Conservation (phyloP, 2,888 invertebrate species). For the Priocnemis perturbator region DNA sequence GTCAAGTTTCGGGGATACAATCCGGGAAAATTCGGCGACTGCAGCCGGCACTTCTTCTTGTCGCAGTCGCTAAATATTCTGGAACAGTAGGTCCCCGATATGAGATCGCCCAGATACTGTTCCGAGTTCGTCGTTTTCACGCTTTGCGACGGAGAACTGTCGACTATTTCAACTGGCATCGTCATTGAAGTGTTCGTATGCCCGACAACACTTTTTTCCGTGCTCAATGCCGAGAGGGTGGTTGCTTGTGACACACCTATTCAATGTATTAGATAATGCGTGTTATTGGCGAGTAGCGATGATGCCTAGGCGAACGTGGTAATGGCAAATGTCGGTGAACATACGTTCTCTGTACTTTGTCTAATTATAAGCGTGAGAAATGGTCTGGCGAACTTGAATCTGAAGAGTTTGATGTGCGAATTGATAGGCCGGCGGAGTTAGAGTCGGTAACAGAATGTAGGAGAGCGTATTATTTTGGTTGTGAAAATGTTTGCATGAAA, state of each 20-base stretch:
- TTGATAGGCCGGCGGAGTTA: no score
- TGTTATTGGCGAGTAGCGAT: no score
- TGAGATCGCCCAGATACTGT: constrained; percentile 90
- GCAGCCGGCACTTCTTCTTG: constrained; percentile 90
- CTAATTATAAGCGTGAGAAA: no score
- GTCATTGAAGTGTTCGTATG: constrained; percentile 66
- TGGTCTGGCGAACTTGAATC: no score
- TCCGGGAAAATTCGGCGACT: constrained; percentile 95
- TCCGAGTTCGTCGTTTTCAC: constrained; percentile 75
- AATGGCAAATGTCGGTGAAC: no score
- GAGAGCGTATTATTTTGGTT: no score
- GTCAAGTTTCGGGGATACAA: constrained; percentile 95
- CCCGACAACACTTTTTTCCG: constrained; percentile 56
- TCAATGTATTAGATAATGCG: background rate
- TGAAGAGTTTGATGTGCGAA: no score
- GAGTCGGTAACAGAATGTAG: no score
- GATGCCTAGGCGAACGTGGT: no score
- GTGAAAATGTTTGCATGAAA: no score
- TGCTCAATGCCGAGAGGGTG: constrained; percentile 51
- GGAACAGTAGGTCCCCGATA: constrained; percentile 94
- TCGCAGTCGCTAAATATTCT: constrained; percentile 95
- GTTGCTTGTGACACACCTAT: constrained; percentile 63
- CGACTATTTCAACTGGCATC: constrained; percentile 64
- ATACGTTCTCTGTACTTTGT: no score
- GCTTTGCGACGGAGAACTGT: constrained; percentile 57